These are phyloP conservation scores for Drosophila obscura DNA, from an alignment of 1,140 invertebrate species.

Conservation along the genomic window DNA sequence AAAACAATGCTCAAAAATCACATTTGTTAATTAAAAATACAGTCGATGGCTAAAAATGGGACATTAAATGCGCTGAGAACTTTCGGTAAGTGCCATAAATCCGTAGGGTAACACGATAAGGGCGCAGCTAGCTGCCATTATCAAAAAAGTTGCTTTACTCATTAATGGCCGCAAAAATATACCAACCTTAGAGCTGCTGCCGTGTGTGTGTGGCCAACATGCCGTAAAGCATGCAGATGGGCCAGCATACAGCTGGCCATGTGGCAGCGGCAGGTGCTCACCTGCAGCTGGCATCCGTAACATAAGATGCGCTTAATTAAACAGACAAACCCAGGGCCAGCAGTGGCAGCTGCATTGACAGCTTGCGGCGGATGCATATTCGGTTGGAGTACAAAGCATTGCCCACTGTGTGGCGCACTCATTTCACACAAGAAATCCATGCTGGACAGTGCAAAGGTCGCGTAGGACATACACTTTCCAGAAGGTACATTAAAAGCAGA, in stretches of 20 bases:
- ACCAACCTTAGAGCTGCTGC: not conserved
- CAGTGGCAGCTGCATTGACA: conserved; percentile 36
- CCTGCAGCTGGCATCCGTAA: conserved; percentile 34
- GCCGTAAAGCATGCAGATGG: no score
- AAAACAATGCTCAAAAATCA: conserved; percentile 22
- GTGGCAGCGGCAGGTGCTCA: conserved; percentile 27
- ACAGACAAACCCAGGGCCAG: conserved; percentile 35
- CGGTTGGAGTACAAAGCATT: conserved; percentile 9
- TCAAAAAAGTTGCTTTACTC: conserved; percentile 6
- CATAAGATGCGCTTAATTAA: conserved; percentile 54
- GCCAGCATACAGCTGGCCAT: not conserved
- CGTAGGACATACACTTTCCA: not conserved
- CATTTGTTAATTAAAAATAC: conserved; percentile 46
- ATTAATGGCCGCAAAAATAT: conserved; percentile 17
- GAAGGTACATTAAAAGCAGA: not conserved
- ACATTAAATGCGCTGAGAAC: conserved; percentile 26
- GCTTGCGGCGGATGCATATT: conserved; percentile 49
- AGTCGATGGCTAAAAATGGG: conserved; percentile 1
- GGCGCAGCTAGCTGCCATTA: conserved; percentile 20
- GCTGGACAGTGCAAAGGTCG: not conserved
- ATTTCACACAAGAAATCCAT: not conserved
- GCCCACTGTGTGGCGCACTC: conserved; percentile 7
- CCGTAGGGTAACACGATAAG: conserved; percentile 38
- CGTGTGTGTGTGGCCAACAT: not conserved
- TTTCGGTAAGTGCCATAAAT: conserved; percentile 37